Evolutionary conservation across 2,888 invertebrate genomes (phyloP), one percentile per base, ranked within the genome.

Genomic region (Anthrax anthrax): DNA sequence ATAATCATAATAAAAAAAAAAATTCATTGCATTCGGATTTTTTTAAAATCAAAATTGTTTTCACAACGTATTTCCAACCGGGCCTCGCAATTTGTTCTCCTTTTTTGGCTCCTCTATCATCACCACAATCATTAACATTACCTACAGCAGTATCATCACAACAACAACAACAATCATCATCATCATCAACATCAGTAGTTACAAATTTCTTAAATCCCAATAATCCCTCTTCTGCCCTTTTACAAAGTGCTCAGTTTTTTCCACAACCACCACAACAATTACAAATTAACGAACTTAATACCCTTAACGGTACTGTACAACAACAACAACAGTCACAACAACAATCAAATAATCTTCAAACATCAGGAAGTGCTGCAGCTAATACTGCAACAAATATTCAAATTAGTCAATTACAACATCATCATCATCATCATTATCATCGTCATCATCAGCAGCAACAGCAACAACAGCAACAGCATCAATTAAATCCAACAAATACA

Each of bases 51-150:
- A 54, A 46, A 52, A 55, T 54, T 51, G 49, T 54, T 48, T 50
- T 52, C 57, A 58, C 56, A 55, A 58, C 58, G 58, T 58, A 58
- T 57, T 57, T 57, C 55, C 56, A 56, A 56, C 54, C 56, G 54
- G 55, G 57, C 56, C 56, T 58, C 56, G 55, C 57, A 52, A 51
- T 57, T 49, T 56, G 56, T 56, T 56, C 58, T 53, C 56, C 56
- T 53, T 56, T 55, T 55, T 55, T 56, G 53, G 52, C 54, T 55
- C 52, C 52, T 50, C 47, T 55, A 50, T 44, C 53, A 48, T 47
- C 53, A 51, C 18, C 49, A 47, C 29, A 42, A 40, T 37, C 47
- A 43, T 19, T 47, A 42, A 36, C 48, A 43, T 43, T 47, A 43
- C 18, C 48, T 36, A 42, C 47, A 16, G 34, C 45, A 37, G 14